Conservation (phyloP, 2,797 vertebrate species). For the Lagorchestes hirsutus region DNA sequence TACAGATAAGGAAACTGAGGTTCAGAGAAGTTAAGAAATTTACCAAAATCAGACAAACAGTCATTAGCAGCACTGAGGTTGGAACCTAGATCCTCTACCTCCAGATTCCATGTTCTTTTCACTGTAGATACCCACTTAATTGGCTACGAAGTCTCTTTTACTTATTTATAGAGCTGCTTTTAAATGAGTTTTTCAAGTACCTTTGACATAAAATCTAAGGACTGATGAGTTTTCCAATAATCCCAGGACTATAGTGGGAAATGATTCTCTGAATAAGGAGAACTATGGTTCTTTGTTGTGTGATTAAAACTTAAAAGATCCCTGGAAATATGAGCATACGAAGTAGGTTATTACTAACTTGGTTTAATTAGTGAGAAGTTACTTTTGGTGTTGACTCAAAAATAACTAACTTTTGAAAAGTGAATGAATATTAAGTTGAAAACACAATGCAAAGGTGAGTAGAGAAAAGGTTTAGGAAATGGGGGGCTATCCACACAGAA, state of each 20-base stretch:
- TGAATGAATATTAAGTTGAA: conserved; percentile 30
- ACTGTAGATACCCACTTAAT: neutral
- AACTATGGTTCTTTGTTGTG: neutral
- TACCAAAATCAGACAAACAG: neutral
- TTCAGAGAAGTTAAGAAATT: neutral
- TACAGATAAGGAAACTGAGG: neutral
- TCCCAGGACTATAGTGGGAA: neutral
- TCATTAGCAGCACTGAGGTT: neutral
- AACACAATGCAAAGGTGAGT: neutral
- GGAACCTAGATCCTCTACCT: neutral
- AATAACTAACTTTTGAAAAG: conserved; percentile 45
- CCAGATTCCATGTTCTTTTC: neutral
- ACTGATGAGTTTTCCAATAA: neutral
- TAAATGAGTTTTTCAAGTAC: neutral
- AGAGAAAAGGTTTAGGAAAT: neutral
- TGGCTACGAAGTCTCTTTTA: neutral
- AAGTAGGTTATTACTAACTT: conserved; percentile 50
- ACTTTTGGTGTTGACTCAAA: conserved; percentile 40
- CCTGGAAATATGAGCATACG: conserved; percentile 28
- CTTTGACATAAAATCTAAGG: neutral
- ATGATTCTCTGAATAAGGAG: neutral
- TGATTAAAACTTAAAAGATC: conserved; percentile 26
- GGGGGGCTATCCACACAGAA: neutral
- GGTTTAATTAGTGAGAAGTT: conserved; percentile 49
- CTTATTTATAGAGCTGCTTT: neutral